Evolutionary conservation across 2,113 vertebrate species (phyloP), one percentile per base, ranked within the genome.

Genomic region (Prochilodus magdalenae): DNA sequence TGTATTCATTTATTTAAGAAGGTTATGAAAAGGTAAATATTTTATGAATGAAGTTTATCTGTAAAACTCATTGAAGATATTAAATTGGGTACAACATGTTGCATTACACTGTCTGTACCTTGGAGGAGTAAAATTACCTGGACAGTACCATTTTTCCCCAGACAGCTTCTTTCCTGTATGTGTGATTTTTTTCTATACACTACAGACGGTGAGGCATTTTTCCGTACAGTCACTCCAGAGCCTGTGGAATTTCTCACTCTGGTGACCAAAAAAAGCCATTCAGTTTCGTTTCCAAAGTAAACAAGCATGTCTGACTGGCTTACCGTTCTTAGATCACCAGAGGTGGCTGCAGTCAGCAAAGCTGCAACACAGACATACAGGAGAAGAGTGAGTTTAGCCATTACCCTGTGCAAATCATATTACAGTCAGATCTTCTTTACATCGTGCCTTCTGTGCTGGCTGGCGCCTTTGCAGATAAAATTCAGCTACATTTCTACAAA

Each of bases 321-420:
- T 81, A 89, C 88, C 84, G 26, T 49, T 1, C 4, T 15, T 0
- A 95, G 81, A 70, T 94, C 91, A 20, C 94, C 94, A 0, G 87
- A 82, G 6, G 79, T 49, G 15, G 94, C 93, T 4, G 93, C 93
- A 0, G 83, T 87, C 62, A 95, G 80, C 71, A 95, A 84, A 4
- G 80, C 93, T 95, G 87, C 20, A 24, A 79, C n/a, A 77, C 36
- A 83, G 6, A 88, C 47, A 87, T 6, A 86, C 12, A 83, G 2
- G 36, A n/a, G n/a, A 20, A 69, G 2, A 75, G 0, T 40, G 20
- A 30, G 22, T 5, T 44, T 24, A 44, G 36, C 40, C 12, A 15
- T 1, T 36, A 1, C 27, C 27, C 62, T 16, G 16, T 44, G 8
- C 26, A 33, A 67, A 8, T 14, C 66, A 44, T n/a, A 44, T 2